Evolutionary conservation across 1,140 invertebrate genomes (phyloP), one percentile per base, ranked within the genome.

Genomic region (Lepidurus couesii): DNA sequence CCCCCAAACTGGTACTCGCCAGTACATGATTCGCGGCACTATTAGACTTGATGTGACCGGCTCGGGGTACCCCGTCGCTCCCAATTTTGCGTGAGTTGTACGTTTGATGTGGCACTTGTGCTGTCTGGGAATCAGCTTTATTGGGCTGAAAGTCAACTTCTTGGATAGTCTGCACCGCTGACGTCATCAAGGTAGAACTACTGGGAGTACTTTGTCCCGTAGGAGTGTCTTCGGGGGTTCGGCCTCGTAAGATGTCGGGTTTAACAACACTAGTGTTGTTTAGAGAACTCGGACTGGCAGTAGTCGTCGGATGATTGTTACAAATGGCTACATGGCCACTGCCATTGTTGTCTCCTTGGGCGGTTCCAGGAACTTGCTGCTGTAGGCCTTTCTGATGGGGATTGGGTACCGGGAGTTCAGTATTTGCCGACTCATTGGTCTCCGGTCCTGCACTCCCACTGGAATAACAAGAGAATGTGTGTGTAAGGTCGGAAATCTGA

Each of bases 381-480:
- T 65, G 53, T 65, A 65, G 53, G 53, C 53, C 53, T 21, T 65
- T 65, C 53, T 65, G 53, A 5, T 65, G 53, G 21, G 53, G 16
- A 16, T 65, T 65, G 16, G 13, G 9, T 65, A 65, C 16, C 8
- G n/a, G 45, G 16, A 47, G 8, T 65, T 65, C 53, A 7, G 53
- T 65, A 65, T 65, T 21, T 7, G 53, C 53, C 21, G 53, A 65
- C n/a, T 13, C n/a, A 65, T 13, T 65, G 21, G 21, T 65, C 21
- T 65, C 53, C 21, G 13, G 53, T 21, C 53, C 53, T 9, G 16
- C 53, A 65, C 21, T 65, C 53, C 53, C 53, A 65, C 53, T 65
- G 53, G 53, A 65, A 65, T 65, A 65, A 65, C 53, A 65, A 65
- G 53, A 65, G 53, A 13, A 65, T n/a, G 16, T 13, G 53, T 65